Conservation (phyloP, 2,888 invertebrate genomes). For the Taphrorychus bicolor region DNA sequence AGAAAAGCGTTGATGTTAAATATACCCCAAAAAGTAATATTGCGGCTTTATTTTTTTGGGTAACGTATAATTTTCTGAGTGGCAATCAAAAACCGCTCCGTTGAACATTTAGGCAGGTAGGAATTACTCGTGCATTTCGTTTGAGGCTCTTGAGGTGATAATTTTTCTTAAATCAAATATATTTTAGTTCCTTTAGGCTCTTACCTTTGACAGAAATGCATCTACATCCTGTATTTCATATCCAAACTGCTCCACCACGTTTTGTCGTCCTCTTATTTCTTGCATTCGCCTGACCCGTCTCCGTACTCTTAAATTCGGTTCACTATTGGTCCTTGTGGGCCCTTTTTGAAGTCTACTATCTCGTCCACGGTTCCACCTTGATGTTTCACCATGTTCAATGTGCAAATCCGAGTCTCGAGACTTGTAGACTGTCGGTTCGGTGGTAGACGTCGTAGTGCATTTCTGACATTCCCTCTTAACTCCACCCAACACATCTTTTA, state of each 20-base stretch:
- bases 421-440: neutral
- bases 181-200: too few relatives aligned
- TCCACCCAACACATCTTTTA: slow-evolving; percentile 24
- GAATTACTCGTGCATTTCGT: too few relatives aligned
- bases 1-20: neutral
- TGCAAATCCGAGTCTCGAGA: neutral
- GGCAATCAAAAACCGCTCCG: too few relatives aligned
- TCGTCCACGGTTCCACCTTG: neutral
- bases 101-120: too few relatives aligned
- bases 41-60: neutral
- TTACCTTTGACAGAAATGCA: slow-evolving; percentile 77
- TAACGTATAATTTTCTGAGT: neutral
- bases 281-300: slow-evolving; percentile 52
- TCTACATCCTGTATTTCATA: slow-evolving; percentile 84
- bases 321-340: slow-evolving; percentile 61
- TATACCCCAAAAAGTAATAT: neutral
- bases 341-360: neutral
- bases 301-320: slow-evolving; percentile 64
- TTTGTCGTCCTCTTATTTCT: slow-evolving; percentile 4
- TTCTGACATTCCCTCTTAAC: slow-evolving; percentile 20
- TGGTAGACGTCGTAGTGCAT: neutral
- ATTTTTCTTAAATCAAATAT: too few relatives aligned
- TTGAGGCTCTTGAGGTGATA: too few relatives aligned
- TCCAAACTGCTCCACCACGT: slow-evolving; percentile 64
- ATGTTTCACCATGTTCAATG: neutral